Conservation (phyloP, 2,797 vertebrate genomes). For the Melanotaenia pygmaea region DNA sequence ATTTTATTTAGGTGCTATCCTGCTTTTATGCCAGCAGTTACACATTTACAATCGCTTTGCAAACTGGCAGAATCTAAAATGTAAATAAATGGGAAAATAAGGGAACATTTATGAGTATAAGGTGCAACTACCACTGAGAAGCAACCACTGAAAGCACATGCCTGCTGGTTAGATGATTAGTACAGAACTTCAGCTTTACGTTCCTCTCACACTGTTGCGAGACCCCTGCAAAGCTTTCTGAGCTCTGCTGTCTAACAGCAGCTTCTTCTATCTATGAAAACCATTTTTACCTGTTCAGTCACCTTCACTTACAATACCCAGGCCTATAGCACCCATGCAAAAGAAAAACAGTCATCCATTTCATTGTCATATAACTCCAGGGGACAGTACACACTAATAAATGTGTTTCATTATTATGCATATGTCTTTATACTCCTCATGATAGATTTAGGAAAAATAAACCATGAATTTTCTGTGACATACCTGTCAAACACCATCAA, state of each 20-base stretch:
- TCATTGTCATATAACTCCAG: conserved; percentile 84
- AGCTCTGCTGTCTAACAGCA: conserved; percentile 10
- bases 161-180: neutral
- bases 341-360: conserved; percentile 80
- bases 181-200: neutral
- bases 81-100: neutral
- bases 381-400: conserved; percentile 85
- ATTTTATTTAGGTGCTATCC: conserved; percentile 1
- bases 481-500: conserved; percentile 78
- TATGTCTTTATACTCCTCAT: conserved; percentile 83
- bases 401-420: conserved; percentile 87
- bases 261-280: conserved; percentile 57
- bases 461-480: conserved; percentile 80
- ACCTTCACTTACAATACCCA: conserved; percentile 76
- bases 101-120: neutral
- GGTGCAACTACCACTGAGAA: conserved; percentile 1
- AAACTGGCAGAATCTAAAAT: conserved; percentile 1
- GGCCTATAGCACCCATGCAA: conserved; percentile 65
- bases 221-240: conserved; percentile 5
- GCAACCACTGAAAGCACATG: conserved; percentile 4
- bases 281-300: conserved; percentile 65
- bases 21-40: neutral
- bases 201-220: conserved; percentile 66
- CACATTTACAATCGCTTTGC: neutral
- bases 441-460: conserved; percentile 82